These are phyloP conservation scores for Carcina quercana DNA, from an alignment of 2,888 invertebrate species.

Conservation along the genomic window DNA sequence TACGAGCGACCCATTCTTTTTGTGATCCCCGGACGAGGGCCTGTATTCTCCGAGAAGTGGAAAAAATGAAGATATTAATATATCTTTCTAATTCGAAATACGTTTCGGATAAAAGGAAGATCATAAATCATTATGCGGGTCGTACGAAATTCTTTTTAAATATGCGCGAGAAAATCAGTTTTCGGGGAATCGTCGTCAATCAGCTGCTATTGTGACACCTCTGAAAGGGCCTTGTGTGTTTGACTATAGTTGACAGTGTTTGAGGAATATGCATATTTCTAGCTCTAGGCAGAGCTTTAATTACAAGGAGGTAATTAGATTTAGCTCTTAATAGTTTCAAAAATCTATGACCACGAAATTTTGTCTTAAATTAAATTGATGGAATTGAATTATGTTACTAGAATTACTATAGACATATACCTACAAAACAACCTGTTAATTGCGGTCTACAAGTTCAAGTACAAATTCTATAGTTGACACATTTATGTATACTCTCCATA, in stretches of 20 bases:
- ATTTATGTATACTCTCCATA: no score
- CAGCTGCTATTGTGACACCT: constrained; percentile 42
- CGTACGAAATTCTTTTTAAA: constrained; percentile 56
- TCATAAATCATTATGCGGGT: constrained; percentile 65
- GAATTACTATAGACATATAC: no score
- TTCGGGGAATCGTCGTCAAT: constrained; percentile 61
- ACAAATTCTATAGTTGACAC: no score
- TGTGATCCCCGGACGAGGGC: constrained; percentile 55
- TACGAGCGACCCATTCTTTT: constrained; percentile 65
- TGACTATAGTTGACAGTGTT: not conserved
- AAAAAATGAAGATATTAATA: constrained; percentile 75
- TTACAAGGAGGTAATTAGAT: no score
- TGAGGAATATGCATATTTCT: no score
- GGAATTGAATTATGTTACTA: no score
- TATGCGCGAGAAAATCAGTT: constrained; percentile 53
- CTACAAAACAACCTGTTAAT: no score
- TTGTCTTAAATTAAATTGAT: no score
- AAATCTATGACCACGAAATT: no score
- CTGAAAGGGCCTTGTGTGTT: not conserved
- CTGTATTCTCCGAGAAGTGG: constrained; percentile 69
- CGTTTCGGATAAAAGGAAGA: constrained; percentile 67
- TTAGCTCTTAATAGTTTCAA: no score
- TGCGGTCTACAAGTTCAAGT: no score
- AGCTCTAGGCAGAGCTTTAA: no score
- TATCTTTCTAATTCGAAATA: constrained; percentile 74